phyloP scores from a whole-genome alignment of 2,888 invertebrate species.

The Leptinotarsa juncta region DNA sequence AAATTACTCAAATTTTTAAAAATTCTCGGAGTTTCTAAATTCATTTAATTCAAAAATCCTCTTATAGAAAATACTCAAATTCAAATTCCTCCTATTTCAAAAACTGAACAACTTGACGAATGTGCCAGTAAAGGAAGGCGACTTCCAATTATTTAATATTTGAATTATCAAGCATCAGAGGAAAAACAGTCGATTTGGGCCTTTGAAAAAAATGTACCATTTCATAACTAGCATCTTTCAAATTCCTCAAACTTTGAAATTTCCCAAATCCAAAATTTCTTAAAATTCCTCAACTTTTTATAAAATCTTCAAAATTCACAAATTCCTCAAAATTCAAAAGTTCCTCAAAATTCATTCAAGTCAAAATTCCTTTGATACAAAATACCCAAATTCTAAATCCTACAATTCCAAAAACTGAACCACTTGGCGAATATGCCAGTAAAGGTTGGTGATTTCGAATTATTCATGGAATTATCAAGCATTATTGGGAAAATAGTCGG shows the following conservation, averaged over 20 bases:
- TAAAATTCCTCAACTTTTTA: too few relatives aligned
- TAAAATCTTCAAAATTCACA: not conserved
- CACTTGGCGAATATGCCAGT: not conserved
- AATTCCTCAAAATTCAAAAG: not conserved
- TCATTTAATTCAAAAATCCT: not conserved
- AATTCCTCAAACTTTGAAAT: too few relatives aligned
- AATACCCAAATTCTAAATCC: not conserved
- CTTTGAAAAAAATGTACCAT: too few relatives aligned
- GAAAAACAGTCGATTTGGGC: too few relatives aligned
- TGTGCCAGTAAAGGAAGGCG: not conserved
- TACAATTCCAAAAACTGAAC: not conserved
- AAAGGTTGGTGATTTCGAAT: not conserved
- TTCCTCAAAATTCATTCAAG: not conserved
- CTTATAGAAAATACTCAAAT: not conserved
- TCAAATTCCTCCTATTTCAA: not conserved
- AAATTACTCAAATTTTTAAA: too few relatives aligned
- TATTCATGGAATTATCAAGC: not conserved
- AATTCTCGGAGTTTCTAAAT: not conserved
- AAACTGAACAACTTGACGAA: not conserved
- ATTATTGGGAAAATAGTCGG: too few relatives aligned
- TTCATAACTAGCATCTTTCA: too few relatives aligned
- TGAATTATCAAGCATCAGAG: too few relatives aligned
- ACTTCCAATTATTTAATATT: not conserved
- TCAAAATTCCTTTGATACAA: not conserved
- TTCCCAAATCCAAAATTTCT: too few relatives aligned